Base-by-base conservation (phyloP, 2,113 vertebrate genomes). In the Natator depressus region DNA sequence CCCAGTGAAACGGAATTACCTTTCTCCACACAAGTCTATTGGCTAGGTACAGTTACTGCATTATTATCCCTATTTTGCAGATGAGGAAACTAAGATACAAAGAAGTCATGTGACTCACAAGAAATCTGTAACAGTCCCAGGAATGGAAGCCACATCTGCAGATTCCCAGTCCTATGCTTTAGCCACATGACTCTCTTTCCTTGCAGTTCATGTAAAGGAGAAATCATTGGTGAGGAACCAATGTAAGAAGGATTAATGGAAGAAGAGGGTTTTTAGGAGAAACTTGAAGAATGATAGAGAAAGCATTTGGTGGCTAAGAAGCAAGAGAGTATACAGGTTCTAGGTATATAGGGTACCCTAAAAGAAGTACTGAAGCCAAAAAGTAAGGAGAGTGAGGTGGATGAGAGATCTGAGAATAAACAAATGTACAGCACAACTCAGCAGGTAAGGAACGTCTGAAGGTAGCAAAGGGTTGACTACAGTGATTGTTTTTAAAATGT, bases 251-350 rank as follows among this genome's bases (percentile, higher is more conserved):
- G n/a, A 4, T 62, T 88, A 27, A 31, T 91, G 31, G 12, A 88
- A 89, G 80, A 87, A 0, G 35, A 59, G 38, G 0, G 0, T 59
- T 2, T 1, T 42, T 1, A 1, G 42, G 80, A 82, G 12, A 54
- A 14, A 13, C 0, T 4, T 76, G 16, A 90, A 90, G 3, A 4
- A 10, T 86, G 82, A 75, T 0, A 54, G 57, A 80, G 29, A 38
- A 76, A 76, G 5, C 1, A 10, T 31, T 84, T 81, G 9, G 22
- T 42, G 42, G 42, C 54, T 75, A 62, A 93, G 88, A 95, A 38
- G 80, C 31, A 42, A 76, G 22, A 46, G 24, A 76, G 72, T 25
- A 13, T 42, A 6, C 13, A n/a, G 19, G 22, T 46, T 46, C 38
- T 20, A 38, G 10, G 72, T 12, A 42, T 38, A 46, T 3, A 76